Evolutionary conservation across 2,888 invertebrate genomes (phyloP).

Genomic region (Drosophila prostipennis): DNA sequence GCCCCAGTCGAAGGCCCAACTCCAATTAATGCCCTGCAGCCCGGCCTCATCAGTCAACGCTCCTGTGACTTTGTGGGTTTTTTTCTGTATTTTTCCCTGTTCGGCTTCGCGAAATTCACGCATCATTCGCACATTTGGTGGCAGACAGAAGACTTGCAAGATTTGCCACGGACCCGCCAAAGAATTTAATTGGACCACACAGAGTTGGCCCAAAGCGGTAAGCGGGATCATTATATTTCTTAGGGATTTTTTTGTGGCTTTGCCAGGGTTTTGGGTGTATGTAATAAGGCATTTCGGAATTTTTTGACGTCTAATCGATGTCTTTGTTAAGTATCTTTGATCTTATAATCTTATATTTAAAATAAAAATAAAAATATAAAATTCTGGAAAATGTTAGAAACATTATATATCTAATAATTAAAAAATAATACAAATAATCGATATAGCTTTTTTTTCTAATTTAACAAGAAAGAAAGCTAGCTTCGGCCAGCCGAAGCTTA

Average conservation of each 20-base stretch:
- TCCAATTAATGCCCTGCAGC: constrained; percentile 81
- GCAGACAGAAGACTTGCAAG: constrained; percentile 37
- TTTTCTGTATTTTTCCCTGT: constrained; percentile 46
- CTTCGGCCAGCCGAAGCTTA: too few species aligned
- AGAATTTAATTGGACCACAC: constrained; percentile 83
- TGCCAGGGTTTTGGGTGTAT: background rate
- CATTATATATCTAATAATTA: too few species aligned
- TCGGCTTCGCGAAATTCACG: constrained; percentile 78
- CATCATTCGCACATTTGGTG: constrained; percentile 82
- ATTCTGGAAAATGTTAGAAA: too few species aligned
- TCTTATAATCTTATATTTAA: too few species aligned
- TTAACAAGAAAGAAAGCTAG: too few species aligned
- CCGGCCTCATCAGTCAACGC: constrained; percentile 77
- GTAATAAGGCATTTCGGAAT: background rate
- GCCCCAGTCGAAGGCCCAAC: constrained; percentile 69
- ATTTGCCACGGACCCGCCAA: constrained; percentile 49
- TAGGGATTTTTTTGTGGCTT: background rate
- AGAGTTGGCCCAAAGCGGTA: constrained; percentile 51
- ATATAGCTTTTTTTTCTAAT: too few species aligned
- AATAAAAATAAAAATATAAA: too few species aligned
- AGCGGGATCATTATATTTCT: constrained; percentile 22
- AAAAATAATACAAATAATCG: too few species aligned
- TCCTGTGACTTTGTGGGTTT: constrained; percentile 15
- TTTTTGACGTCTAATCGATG: too few species aligned
- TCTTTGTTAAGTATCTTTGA: too few species aligned